phyloP scores from a whole-genome alignment of 2,113 vertebrate genomes.

The Procavia capensis region DNA sequence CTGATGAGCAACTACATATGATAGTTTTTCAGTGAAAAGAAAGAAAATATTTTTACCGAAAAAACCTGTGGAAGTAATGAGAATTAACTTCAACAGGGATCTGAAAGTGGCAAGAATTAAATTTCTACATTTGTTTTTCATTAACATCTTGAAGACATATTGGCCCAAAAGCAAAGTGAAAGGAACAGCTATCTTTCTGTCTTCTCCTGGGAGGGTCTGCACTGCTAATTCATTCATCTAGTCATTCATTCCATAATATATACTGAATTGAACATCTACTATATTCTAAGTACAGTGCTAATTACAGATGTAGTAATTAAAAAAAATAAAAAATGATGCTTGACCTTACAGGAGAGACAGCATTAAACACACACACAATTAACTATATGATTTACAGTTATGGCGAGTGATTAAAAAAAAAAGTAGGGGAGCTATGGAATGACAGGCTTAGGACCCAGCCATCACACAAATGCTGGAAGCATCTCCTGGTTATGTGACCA shows the following conservation, averaged over 20 bases:
- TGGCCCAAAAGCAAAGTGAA: conserved; percentile 55
- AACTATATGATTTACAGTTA: neutral
- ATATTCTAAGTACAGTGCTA: neutral
- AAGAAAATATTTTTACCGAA: conserved; percentile 66
- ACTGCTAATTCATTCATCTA: neutral
- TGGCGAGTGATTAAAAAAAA: neutral
- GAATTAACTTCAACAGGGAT: conserved; percentile 63
- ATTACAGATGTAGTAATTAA: neutral
- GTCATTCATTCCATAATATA: neutral
- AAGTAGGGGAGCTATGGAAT: neutral
- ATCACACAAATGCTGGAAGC: neutral
- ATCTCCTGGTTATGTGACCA: neutral
- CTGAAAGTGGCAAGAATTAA: conserved; percentile 48
- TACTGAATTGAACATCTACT: neutral
- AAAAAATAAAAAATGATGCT: neutral
- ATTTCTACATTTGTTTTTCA: conserved; percentile 61
- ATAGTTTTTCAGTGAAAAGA: conserved; percentile 55
- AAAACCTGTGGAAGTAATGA: conserved; percentile 66
- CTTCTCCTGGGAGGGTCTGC: neutral
- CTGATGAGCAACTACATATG: conserved; percentile 68
- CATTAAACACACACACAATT: neutral
- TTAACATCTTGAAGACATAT: conserved; percentile 59
- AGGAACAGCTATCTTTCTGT: conserved; percentile 35
- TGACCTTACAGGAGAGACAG: neutral
- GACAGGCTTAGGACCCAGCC: neutral